These are phyloP conservation scores for Noctilio leporinus DNA, from an alignment of 2,113 vertebrate species.

Conservation along the genomic window DNA sequence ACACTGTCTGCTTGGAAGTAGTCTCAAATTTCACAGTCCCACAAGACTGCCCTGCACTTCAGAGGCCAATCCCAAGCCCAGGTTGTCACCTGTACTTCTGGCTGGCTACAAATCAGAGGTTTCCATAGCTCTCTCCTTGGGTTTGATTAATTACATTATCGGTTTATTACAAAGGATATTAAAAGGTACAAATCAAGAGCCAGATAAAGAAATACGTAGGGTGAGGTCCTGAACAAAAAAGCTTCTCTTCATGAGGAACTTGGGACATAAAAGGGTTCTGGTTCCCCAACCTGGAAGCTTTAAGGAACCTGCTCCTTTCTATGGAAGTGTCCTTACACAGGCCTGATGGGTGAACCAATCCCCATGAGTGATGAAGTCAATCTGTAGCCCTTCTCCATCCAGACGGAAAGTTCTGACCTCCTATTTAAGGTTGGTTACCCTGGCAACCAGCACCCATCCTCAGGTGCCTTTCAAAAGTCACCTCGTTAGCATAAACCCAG, in stretches of 20 bases:
- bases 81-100: neutral
- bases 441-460: neutral
- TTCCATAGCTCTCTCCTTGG: neutral
- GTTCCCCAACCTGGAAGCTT: neutral
- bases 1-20: neutral
- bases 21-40: neutral
- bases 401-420: neutral
- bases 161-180: neutral
- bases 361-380: neutral
- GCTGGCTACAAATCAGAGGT: neutral
- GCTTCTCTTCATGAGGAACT: neutral
- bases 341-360: neutral
- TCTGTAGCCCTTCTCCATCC: neutral
- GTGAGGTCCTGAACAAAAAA: neutral
- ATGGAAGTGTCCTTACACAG: neutral
- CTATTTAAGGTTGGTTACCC: neutral
- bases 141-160: neutral
- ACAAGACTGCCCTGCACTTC: neutral
- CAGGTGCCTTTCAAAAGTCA: neutral
- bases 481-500: neutral
- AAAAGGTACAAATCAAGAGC: neutral
- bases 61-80: no score
- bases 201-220: neutral
- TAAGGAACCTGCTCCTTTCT: neutral
- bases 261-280: neutral